phyloP scores from a whole-genome alignment of 2,888 invertebrate species.

The Synergus laeviventris region DNA sequence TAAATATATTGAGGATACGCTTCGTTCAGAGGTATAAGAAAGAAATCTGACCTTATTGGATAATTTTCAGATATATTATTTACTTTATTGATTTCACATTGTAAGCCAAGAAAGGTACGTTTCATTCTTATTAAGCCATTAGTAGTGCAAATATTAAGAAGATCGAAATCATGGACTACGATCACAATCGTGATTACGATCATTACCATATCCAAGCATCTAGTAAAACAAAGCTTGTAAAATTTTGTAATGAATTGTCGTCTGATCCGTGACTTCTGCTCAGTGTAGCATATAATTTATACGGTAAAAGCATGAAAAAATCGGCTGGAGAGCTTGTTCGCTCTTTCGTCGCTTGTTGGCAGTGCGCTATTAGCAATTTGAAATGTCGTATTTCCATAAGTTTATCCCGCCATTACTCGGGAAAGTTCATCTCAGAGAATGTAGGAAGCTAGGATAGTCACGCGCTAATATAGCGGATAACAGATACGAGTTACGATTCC shows the following conservation, averaged over 20 bases:
- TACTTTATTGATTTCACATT: not conserved
- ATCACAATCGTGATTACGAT: constrained; percentile 29
- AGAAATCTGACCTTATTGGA: constrained; percentile 1
- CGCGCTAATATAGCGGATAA: constrained; percentile 38
- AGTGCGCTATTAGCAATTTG: constrained; percentile 40
- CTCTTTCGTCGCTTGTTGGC: constrained; percentile 39
- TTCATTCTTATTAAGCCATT: constrained; percentile 37
- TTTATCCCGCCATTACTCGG: constrained; percentile 28
- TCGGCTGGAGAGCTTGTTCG: constrained; percentile 33
- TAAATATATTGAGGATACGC: not conserved
- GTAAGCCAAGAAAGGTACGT: not conserved
- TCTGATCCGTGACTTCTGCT: constrained; percentile 40
- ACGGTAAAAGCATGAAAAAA: constrained; percentile 39
- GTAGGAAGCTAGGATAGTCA: constrained; percentile 32
- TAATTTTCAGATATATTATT: not conserved
- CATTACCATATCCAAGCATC: constrained; percentile 37
- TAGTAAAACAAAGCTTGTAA: constrained; percentile 31
- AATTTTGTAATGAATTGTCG: constrained; percentile 39
- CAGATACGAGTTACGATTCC: constrained; percentile 33
- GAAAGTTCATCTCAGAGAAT: constrained; percentile 39
- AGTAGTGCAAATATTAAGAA: constrained; percentile 36
- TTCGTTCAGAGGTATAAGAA: not conserved
- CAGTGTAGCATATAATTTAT: constrained; percentile 40
- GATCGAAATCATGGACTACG: constrained; percentile 19
- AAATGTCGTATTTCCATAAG: constrained; percentile 41